Evolutionary conservation across 30 jellyfish, hydroid and myxozoan species (phyloP).

Genomic region (Aurelia coerulea): DNA sequence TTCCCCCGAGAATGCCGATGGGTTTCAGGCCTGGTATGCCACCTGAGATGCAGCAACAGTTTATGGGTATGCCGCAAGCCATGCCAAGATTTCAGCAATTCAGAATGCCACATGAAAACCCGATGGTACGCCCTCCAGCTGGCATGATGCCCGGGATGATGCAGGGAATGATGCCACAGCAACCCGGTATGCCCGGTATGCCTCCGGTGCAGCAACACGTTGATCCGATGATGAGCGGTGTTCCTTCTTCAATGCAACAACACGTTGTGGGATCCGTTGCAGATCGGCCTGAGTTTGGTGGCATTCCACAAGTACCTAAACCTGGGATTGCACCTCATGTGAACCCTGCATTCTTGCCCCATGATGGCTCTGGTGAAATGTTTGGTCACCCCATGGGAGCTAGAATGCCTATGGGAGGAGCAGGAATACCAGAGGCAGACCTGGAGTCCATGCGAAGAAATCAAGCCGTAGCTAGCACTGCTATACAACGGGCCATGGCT

Average conservation of each 20-base stretch:
- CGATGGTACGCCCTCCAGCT: constrained; percentile 68
- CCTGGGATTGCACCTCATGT: constrained; percentile 98
- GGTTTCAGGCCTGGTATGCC: constrained; percentile 72
- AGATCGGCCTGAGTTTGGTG: constrained; percentile 65
- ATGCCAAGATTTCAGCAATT: constrained; percentile 53
- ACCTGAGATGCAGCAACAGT: constrained; percentile 52
- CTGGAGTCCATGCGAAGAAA: constrained; percentile 93
- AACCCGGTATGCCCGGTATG: constrained; percentile 5
- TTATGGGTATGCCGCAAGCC: constrained; percentile 53
- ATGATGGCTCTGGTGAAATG: constrained; percentile 79
- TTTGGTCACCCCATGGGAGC: constrained; percentile 46
- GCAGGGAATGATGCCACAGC: constrained; percentile 17
- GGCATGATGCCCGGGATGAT: constrained; percentile 75
- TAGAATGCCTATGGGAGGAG: constrained; percentile 63
- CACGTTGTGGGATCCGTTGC: constrained; percentile 37
- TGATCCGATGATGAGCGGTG: constrained; percentile 70
- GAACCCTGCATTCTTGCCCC: constrained; percentile 91
- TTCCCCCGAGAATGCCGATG: constrained; percentile 66
- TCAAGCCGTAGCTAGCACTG: constrained; percentile 99
- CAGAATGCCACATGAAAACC: constrained; percentile 57
- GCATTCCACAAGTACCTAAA: constrained; percentile 65
- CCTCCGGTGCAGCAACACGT: constrained; percentile 46
- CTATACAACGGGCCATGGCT: constrained; percentile 98
- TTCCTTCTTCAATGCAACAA: constrained; percentile 55
- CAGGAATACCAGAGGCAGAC: constrained; percentile 86